phyloP scores from a whole-genome alignment of 2,888 invertebrate species.

The Taenaris catops region DNA sequence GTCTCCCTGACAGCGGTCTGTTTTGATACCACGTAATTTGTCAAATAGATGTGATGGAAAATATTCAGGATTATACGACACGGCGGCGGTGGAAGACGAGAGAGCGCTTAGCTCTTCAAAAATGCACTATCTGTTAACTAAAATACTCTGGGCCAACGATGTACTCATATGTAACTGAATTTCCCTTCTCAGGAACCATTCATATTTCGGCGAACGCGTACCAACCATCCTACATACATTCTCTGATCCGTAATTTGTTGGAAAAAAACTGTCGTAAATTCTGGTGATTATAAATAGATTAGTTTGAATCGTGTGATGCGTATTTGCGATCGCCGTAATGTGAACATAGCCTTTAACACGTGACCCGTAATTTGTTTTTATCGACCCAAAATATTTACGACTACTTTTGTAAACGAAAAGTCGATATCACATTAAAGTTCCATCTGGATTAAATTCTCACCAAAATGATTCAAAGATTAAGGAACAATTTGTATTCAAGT shows the following conservation, averaged over 20 bases:
- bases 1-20: constrained; percentile 43
- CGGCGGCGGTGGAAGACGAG: constrained; percentile 34
- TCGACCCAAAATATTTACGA: constrained; percentile 7
- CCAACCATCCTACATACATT: constrained; percentile 5
- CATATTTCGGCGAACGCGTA: constrained; percentile 21
- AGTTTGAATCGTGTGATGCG: constrained; percentile 3
- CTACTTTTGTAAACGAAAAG: too few species aligned
- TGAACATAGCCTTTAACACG: constrained; percentile 22
- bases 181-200: constrained; percentile 27
- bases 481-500: too few species aligned
- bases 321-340: constrained; percentile 17
- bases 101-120: constrained; percentile 35
- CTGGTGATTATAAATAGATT: constrained; percentile 4
- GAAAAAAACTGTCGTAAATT: constrained; percentile 9
- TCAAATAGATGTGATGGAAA: constrained; percentile 9
- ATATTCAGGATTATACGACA: constrained; percentile 21
- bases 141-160: constrained; percentile 16
- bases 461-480: too few species aligned
- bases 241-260: constrained; percentile 1
- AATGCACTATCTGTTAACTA: constrained; percentile 13
- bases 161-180: constrained; percentile 28
- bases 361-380: constrained; percentile 16
- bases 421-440: too few species aligned
- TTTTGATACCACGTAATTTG: constrained; percentile 38
- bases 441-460: too few species aligned